Percentiles rank a stretch among this genome's conserved stretches.
Conservation (phyloP, 2,888 invertebrate species). For the Phyllotreta striolata region DNA sequence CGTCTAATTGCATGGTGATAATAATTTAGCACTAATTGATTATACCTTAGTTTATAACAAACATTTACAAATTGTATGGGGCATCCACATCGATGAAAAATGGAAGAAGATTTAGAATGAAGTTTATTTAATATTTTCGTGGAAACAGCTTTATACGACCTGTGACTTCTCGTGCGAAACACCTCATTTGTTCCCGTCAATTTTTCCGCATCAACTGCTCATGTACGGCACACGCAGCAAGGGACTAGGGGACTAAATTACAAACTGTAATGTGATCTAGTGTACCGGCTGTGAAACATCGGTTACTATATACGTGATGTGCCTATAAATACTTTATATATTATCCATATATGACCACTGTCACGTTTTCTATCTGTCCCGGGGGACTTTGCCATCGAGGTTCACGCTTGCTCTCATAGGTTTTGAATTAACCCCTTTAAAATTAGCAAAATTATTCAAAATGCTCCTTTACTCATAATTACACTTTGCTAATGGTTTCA, state of each 20-base stretch:
- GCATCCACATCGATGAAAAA: too few relatives aligned
- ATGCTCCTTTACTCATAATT: slow-evolving; percentile 28
- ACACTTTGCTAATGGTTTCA: slow-evolving; percentile 21
- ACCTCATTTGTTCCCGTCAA: slow-evolving; percentile 35
- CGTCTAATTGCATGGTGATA: too few relatives aligned
- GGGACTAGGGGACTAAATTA: slow-evolving; percentile 54
- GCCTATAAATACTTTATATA: slow-evolving; percentile 55
- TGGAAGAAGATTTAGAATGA: too few relatives aligned
- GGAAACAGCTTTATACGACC: slow-evolving; percentile 18
- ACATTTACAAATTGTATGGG: too few relatives aligned
- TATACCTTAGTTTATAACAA: too few relatives aligned
- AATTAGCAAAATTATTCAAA: slow-evolving; percentile 40
- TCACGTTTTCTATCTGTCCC: slow-evolving; percentile 39
- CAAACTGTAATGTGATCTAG: slow-evolving; percentile 57
- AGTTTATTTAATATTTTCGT: slow-evolving; percentile 19
- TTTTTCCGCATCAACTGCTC: slow-evolving; percentile 32
- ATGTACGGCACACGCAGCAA: slow-evolving; percentile 26
- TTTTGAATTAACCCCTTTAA: slow-evolving; percentile 36
- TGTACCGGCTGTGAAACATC: slow-evolving; percentile 57
- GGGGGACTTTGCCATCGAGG: slow-evolving; percentile 26
- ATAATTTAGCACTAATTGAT: too few relatives aligned
- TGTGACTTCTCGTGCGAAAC: slow-evolving; percentile 34
- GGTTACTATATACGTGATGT: slow-evolving; percentile 57
- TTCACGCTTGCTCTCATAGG: slow-evolving; percentile 33
- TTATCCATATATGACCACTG: slow-evolving; percentile 52